Evolutionary conservation across 2,797 vertebrate species (phyloP).

Genomic region (Sparidentex hasta): DNA sequence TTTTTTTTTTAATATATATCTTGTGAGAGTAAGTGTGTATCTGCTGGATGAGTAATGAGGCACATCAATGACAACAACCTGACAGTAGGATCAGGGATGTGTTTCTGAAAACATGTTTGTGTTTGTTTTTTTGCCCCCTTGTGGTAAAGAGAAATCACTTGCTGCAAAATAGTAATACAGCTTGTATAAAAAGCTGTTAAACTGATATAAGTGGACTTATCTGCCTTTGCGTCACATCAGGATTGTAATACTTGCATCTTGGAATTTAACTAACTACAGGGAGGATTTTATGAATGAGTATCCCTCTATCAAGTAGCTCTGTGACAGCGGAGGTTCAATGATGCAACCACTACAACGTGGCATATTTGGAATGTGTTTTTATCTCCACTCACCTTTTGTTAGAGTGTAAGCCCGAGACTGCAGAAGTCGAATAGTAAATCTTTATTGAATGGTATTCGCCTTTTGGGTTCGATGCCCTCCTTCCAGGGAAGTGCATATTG

Average conservation of each 20-base stretch:
- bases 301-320: neutral
- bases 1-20: neutral
- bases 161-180: too few species aligned
- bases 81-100: neutral
- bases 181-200: neutral
- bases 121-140: neutral
- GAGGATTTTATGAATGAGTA: neutral
- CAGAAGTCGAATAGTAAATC: slow-evolving; percentile 21
- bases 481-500: slow-evolving; percentile 23
- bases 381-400: neutral
- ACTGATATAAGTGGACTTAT: neutral
- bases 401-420: neutral
- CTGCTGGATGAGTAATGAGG: neutral
- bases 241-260: neutral
- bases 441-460: slow-evolving; percentile 23
- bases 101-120: neutral
- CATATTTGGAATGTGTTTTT: neutral
- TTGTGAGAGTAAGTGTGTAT: neutral
- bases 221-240: neutral
- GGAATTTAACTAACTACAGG: neutral
- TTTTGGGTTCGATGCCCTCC: slow-evolving; percentile 34
- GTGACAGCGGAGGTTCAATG: neutral
- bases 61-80: neutral
- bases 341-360: neutral
- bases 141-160: neutral